Percentiles rank a stretch among this genome's conserved stretches.
Conservation (phyloP, 2,113 vertebrate species). For the Hiodon alosoides region DNA sequence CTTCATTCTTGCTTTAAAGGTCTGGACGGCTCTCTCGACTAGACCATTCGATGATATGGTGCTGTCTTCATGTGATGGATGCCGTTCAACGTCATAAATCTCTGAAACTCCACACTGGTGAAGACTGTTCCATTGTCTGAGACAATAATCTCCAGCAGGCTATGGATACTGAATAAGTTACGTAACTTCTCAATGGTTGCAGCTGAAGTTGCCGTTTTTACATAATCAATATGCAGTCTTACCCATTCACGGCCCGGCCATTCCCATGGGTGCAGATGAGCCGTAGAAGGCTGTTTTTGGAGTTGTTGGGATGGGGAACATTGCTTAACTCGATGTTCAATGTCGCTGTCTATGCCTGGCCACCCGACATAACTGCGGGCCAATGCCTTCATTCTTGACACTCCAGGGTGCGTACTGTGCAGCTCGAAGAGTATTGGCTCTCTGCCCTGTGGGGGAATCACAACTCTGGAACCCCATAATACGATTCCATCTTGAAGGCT, state of each 20-base stretch:
- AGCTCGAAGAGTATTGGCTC: not conserved
- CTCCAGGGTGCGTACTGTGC: slow-evolving; percentile 23
- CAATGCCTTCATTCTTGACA: slow-evolving; percentile 33
- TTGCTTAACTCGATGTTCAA: slow-evolving; percentile 14
- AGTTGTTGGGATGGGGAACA: slow-evolving; percentile 18
- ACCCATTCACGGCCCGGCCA: slow-evolving; percentile 26
- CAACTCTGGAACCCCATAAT: slow-evolving; percentile 7
- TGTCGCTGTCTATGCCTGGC: slow-evolving; percentile 32
- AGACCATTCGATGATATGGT: slow-evolving; percentile 24
- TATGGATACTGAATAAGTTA: slow-evolving; percentile 12
- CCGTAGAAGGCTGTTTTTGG: slow-evolving; percentile 16
- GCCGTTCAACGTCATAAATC: slow-evolving; percentile 24
- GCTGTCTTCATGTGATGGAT: slow-evolving; percentile 26
- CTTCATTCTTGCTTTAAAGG: slow-evolving; percentile 14
- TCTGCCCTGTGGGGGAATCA: not conserved
- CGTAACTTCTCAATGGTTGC: slow-evolving; percentile 23
- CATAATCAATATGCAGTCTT: slow-evolving; percentile 28
- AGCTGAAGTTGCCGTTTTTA: slow-evolving; percentile 3
- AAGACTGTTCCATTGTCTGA: slow-evolving; percentile 23
- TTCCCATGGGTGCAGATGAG: slow-evolving; percentile 12
- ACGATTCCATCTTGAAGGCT: slow-evolving; percentile 19
- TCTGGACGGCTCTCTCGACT: slow-evolving; percentile 12
- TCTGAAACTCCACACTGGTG: slow-evolving; percentile 4
- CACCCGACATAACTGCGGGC: slow-evolving; percentile 38
- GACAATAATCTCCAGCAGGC: slow-evolving; percentile 19